Conservation (phyloP, 2,113 vertebrate genomes). For the Periophthalmus modestus region DNA sequence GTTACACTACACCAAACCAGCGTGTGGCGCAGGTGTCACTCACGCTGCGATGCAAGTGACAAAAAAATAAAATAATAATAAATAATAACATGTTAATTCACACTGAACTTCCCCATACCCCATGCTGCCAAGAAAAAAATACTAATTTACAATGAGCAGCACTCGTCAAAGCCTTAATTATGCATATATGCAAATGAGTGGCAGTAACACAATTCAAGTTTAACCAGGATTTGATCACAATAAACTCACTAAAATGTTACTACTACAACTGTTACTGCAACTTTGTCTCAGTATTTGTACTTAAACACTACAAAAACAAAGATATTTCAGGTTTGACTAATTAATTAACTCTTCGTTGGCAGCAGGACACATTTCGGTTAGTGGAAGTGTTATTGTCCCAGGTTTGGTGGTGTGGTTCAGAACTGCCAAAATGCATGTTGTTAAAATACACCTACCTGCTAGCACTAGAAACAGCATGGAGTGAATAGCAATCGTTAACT, state of each 20-base stretch:
- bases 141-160: slow-evolving; percentile 4
- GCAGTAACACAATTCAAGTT: not conserved
- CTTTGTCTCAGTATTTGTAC: not conserved
- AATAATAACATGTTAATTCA: slow-evolving; percentile 11
- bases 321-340: not conserved
- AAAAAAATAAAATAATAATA: slow-evolving; percentile 13
- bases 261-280: not conserved
- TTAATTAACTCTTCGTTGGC: not conserved
- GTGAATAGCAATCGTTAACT: not conserved
- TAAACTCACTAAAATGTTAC: not conserved
- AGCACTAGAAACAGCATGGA: slow-evolving; percentile 1
- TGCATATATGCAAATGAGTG: slow-evolving; percentile 11
- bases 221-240: not conserved
- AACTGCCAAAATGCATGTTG: not conserved
- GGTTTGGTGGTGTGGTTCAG: slow-evolving; percentile 2
- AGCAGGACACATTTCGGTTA: not conserved
- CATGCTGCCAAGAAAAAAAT: slow-evolving; percentile 8
- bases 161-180: slow-evolving; percentile 5
- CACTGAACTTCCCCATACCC: not conserved
- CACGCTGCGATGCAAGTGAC: not conserved
- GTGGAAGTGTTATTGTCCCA: not conserved
- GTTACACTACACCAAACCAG: not conserved
- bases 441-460: slow-evolving; percentile 4
- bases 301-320: not conserved
- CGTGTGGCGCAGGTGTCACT: slow-evolving; percentile 10